A percentile compares a stretch with the other conserved stretches of the same genome.
Conservation (phyloP, 2,797 vertebrate genomes). For the Centroberyx gerrardi region DNA sequence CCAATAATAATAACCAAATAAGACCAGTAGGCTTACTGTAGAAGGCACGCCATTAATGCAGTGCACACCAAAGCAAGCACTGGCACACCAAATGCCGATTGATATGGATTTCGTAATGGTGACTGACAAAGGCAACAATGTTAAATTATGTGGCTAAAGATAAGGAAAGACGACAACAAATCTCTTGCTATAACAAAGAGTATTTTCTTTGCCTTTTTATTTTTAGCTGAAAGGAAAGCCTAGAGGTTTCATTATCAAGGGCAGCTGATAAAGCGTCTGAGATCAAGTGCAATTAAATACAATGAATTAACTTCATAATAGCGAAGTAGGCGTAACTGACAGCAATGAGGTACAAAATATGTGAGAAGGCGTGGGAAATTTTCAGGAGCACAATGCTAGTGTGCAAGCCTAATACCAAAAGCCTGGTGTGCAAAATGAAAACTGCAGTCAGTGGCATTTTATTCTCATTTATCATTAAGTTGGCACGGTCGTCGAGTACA, state of each 20-base stretch:
- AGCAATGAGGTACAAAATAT: background rate
- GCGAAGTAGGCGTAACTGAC: background rate
- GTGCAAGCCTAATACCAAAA: background rate
- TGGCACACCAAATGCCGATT: constrained; percentile 37
- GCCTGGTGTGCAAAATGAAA: background rate
- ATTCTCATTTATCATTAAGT: background rate
- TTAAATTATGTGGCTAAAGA: constrained; percentile 33
- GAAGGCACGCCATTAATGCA: constrained; percentile 9
- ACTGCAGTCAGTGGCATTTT: background rate
- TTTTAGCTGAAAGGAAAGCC: constrained; percentile 44
- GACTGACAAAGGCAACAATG: constrained; percentile 66
- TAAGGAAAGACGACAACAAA: constrained; percentile 59
- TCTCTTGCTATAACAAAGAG: constrained; percentile 57
- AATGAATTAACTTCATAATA: constrained; percentile 19
- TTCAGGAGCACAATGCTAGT: too few species aligned
- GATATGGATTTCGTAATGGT: constrained; percentile 56
- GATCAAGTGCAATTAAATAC: constrained; percentile 58
- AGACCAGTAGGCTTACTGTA: background rate
- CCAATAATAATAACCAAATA: background rate
- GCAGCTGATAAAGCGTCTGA: constrained; percentile 62
- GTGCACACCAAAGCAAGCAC: constrained; percentile 20
- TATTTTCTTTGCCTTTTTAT: constrained; percentile 63
- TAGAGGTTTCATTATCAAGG: constrained; percentile 62
- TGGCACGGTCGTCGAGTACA: background rate
- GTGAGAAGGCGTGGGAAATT: background rate